Conservation (phyloP, 2,888 invertebrate genomes). For the Lepidochrysops patricia region DNA sequence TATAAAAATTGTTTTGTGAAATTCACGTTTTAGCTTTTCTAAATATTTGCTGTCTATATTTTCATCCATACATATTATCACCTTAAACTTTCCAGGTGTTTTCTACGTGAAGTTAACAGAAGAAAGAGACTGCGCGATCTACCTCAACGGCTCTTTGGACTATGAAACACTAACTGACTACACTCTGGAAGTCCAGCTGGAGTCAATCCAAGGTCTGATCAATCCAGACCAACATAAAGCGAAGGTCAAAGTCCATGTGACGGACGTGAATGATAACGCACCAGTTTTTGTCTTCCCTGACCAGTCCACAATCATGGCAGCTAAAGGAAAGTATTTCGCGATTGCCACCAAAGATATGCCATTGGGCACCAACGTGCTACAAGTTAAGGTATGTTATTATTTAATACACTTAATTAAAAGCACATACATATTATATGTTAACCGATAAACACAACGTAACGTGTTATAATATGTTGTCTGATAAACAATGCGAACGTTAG, state of each 20-base stretch:
- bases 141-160: conserved; percentile 82
- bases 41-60: too few relatives aligned
- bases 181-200: conserved; percentile 82
- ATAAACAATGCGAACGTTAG: too few relatives aligned
- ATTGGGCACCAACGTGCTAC: conserved; percentile 83
- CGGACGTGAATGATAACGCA: conserved; percentile 92
- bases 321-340: conserved; percentile 84
- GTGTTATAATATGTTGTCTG: too few relatives aligned
- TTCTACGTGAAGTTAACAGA: conserved; percentile 84
- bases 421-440: too few relatives aligned
- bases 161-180: conserved; percentile 85
- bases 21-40: too few relatives aligned
- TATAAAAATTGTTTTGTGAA: too few relatives aligned
- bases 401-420: too few relatives aligned
- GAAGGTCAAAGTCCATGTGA: conserved; percentile 85
- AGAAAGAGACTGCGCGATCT: conserved; percentile 88
- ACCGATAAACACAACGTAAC: too few relatives aligned
- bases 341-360: conserved; percentile 83
- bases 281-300: conserved; percentile 87
- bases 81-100: conserved; percentile 58
- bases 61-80: not conserved
- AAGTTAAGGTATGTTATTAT: conserved; percentile 78
- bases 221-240: conserved; percentile 85
- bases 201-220: conserved; percentile 86
- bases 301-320: conserved; percentile 65